Evolutionary conservation across 2,797 vertebrate species (phyloP), one percentile per base, ranked within the genome.

Genomic region (Sebastes iracundus): DNA sequence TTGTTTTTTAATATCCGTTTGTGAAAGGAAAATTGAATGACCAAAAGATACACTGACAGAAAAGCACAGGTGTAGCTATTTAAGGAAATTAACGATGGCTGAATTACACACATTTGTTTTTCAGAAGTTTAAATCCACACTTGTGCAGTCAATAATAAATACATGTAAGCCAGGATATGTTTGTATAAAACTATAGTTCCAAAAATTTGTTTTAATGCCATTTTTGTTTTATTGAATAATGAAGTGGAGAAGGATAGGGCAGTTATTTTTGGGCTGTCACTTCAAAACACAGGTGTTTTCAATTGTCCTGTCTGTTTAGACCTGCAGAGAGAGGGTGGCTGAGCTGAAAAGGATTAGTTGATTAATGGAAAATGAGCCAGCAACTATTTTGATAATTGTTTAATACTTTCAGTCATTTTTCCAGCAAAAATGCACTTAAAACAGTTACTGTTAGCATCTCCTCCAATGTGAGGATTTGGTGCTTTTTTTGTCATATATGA

Each of bases 1-100:
- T 35, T 35, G 1, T 0, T 1, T 35, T 35, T 35, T 38, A 38
- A 2, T 38, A 38, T 38, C 12, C 12, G 5, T 38, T 38, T 38
- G 35, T 38, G 35, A 38, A 38, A 38, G 12, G 35, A 38, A 38
- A 38, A 38, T 38, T 1, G 0, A 38, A 38, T 38, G 35, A 38
- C 0, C 5, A 14, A 38, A 0, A 6, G 35, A 38, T 38, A 14
- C 35, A 38, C 13, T 38, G 13, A 38, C 35, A 0, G 0, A 38
- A 38, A 42, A 42, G 14, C 38, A 42, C 14, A 16, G 0, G 38
- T 42, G 28, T 32, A n/a, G 9, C 28, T 20, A 61, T 62, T 4
- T 22, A n/a, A 62, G 6, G 14, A 64, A 64, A 64, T 18, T 0
- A 25, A 20, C 1, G 16, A 22, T 27, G 63, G 3, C 8, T 46